Conservation (phyloP, 2,797 vertebrate genomes). For the Lagodon rhomboides region DNA sequence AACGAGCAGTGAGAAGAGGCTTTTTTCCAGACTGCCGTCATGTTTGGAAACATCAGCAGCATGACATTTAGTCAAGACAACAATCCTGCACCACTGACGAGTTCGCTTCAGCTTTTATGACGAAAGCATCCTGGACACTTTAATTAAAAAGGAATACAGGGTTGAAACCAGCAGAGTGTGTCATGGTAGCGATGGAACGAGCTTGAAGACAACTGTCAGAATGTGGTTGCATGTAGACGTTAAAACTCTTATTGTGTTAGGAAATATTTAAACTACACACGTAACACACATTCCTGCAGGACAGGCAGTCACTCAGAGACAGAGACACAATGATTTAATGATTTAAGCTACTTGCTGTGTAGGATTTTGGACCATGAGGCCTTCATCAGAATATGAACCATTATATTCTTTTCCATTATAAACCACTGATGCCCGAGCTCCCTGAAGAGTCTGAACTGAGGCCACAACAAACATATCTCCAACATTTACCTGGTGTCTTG, state of each 20-base stretch:
- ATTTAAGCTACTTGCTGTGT: constrained; percentile 20
- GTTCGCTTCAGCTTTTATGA: no score
- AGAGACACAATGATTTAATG: background rate
- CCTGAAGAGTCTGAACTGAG: background rate
- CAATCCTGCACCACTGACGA: background rate
- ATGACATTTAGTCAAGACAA: background rate
- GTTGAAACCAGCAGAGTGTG: background rate
- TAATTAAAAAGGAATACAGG: background rate
- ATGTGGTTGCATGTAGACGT: background rate
- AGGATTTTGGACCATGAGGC: constrained; percentile 11
- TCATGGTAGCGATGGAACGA: background rate
- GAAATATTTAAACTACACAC: constrained; percentile 6
- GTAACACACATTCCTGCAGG: constrained; percentile 6
- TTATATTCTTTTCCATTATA: constrained; percentile 7
- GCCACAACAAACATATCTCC: background rate
- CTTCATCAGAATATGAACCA: constrained; percentile 9
- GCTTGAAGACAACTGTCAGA: background rate
- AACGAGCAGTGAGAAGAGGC: background rate
- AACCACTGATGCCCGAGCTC: background rate
- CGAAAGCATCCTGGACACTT: background rate
- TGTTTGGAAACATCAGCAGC: background rate
- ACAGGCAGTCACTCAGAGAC: background rate
- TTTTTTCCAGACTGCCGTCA: background rate
- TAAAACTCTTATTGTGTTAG: background rate
- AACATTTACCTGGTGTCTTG: background rate